Base-by-base conservation (phyloP, 2,888 invertebrate genomes). In the Synergus japonicus region DNA sequence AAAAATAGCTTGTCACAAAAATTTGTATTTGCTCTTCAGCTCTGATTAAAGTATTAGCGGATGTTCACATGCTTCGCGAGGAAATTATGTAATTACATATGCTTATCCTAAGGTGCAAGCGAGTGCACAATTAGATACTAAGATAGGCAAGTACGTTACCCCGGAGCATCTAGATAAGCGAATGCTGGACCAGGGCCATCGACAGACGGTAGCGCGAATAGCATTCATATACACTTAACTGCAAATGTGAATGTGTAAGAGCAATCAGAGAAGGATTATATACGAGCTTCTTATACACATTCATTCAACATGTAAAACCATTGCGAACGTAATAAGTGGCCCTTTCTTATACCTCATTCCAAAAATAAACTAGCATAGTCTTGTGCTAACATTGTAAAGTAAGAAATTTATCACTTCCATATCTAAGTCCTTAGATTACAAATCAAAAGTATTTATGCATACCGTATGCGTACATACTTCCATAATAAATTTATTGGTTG, bases 71-170 rank as follows among this genome's bases (percentile, higher is more conserved):
- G n/a, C n/a, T 54, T n/a, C 54, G 9, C 2, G 54, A n/a, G 3
- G n/a, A 4, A 54, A 8, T 54, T 54, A 54, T 54, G 54, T 54
- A 54, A 54, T 54, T 54, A 54, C 54, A 54, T n/a, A 54, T n/a
- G 54, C 54, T 54, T 54, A n/a, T 54, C 54, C n/a, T 54, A 9
- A 54, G 9, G 54, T 54, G 54, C 54, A 54, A 54, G 54, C 54
- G n/a, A 54, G n/a, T 54, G 54, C 54, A 54, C 54, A 54, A 54
- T 54, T 54, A 54, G 54, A 54, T 54, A n/a, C n/a, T 54, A 9
- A 54, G 54, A 54, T 54, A 54, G n/a, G 54, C 54, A n/a, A 54
- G 54, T 54, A 54, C 54, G 54, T n/a, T 54, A 54, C 54, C 54
- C 9, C n/a, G 54, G n/a, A 54, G 54, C 8, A 54, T 54, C n/a